These are phyloP conservation scores for Colistium nudipinnis DNA, from an alignment of 2,113 vertebrate genomes.

Conservation along the genomic window DNA sequence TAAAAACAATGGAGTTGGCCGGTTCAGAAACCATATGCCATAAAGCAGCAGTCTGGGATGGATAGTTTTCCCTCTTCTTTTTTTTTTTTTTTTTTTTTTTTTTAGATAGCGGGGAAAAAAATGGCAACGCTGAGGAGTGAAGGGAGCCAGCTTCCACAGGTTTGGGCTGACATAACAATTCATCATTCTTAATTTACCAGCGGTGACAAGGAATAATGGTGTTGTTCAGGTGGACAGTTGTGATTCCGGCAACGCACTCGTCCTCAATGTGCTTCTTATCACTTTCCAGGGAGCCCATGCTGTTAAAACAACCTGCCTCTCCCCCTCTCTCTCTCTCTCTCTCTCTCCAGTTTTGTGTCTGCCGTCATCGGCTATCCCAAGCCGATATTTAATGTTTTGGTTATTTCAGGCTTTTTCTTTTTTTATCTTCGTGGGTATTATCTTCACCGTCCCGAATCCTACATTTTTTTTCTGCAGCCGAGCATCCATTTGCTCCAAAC, in stretches of 20 bases:
- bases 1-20: too few species aligned
- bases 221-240: constrained; percentile 68
- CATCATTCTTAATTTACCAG: constrained; percentile 70
- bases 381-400: constrained; percentile 70
- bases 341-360: constrained; percentile 28
- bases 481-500: constrained; percentile 62
- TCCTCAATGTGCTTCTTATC: constrained; percentile 68
- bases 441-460: constrained; percentile 54
- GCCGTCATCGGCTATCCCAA: constrained; percentile 50
- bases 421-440: constrained; percentile 73
- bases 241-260: constrained; percentile 50
- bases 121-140: constrained; percentile 36
- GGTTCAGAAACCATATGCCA: constrained; percentile 61
- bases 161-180: constrained; percentile 69
- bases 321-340: background rate
- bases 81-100: too few species aligned
- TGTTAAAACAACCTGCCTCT: constrained; percentile 59
- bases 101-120: constrained; percentile 58
- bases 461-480: constrained; percentile 64
- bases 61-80: constrained; percentile 58
- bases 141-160: constrained; percentile 47
- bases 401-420: constrained; percentile 70
- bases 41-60: constrained; percentile 26
- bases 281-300: constrained; percentile 48
- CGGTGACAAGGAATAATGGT: constrained; percentile 69